Base-by-base conservation (phyloP, 2,113 vertebrate genomes). In the Beaufortia kweichowensis region DNA sequence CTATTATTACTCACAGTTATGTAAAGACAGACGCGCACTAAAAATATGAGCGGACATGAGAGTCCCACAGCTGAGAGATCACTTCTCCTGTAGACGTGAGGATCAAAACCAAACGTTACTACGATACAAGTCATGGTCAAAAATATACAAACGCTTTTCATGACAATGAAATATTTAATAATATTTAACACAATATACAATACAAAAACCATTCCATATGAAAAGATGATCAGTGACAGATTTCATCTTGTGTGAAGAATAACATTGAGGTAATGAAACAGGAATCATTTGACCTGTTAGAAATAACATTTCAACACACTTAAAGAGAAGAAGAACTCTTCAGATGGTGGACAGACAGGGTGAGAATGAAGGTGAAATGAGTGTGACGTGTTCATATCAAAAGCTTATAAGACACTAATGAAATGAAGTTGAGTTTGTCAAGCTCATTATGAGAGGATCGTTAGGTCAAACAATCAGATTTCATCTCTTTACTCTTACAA, bases 11-110 rank as follows among this genome's bases (percentile, higher is more conserved):
- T 60, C 39, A 73, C 21, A 61, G 63, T 87, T 87, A 89, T 78
- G 80, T 89, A 85, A 90, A 84, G 69, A n/a, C 82, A 86, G 86
- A 86, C 87, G 85, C 76, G 66, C 63, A 81, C 88, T 88, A 90
- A 88, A 89, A 90, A 87, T 90, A 89, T 24, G 62, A 78, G 61
- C 67, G 15, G 43, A 46, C 41, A 15, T 46, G 14, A 46, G 14
- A 46, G 43, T 46, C 43, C 15, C 43, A 46, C 43, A 46, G 43
- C 3, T 46, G 14, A 17, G 43, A 46, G 43, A 46, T 46, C 43
- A 46, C 4, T 46, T 46, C 43, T 17, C 15, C 12, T 46, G 14
- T 41, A 41, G 31, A 33, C n/a, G n/a, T n/a, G n/a, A n/a, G n/a
- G n/a, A n/a, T n/a, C n/a, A n/a, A n/a, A n/a, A n/a, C n/a, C n/a